Base-by-base conservation (phyloP, 1,140 invertebrate genomes). In the Drosophila pallidifrons region DNA sequence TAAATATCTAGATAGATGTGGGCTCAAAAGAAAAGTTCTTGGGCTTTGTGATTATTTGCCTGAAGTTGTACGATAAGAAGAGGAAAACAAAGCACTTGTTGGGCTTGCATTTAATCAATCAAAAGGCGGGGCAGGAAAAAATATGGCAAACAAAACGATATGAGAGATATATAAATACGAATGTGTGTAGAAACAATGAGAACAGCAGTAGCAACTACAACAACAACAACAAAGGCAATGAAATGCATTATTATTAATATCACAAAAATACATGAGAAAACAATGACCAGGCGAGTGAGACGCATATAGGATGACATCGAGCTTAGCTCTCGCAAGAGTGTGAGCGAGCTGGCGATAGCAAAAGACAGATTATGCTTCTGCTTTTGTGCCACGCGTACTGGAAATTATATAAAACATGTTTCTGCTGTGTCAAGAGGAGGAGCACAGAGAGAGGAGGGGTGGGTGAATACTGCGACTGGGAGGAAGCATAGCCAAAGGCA, bases 361-460 rank as follows among this genome's bases (percentile, higher is more conserved):
- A 66, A 49, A 61, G 60, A 69, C 51, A 72, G 61, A 81, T 87
- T 82, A 86, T 82, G 82, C 66, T 67, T 60, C 77, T 72, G 77
- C 80, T 79, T 86, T 87, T 79, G 76, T 86, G 82, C 82, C 82
- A 86, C 82, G 83, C 82, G 79, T 82, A 88, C 82, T 87, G 82
- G 82, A 86, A 86, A 86, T 86, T 87, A 88, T 86, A 86, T 86
- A 82, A 83, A 86, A 86, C 82, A 82, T 87, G 82, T 86, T 82
- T 77, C 65, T 67, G 54, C 54, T 54, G 35, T 32, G n/a, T 15
- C 30, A 15, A 57, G 30, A 38, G 20, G 55, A 30, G 49, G 32
- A 16, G 55, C 11, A 47, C 13, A 2, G 46, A 5, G 32, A 8
- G 20, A 8, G 54, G 20, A 25, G 5, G 1, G 30, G 10, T 28